Conservation (phyloP, 2,113 vertebrate genomes). For the Mesocricetus auratus region DNA sequence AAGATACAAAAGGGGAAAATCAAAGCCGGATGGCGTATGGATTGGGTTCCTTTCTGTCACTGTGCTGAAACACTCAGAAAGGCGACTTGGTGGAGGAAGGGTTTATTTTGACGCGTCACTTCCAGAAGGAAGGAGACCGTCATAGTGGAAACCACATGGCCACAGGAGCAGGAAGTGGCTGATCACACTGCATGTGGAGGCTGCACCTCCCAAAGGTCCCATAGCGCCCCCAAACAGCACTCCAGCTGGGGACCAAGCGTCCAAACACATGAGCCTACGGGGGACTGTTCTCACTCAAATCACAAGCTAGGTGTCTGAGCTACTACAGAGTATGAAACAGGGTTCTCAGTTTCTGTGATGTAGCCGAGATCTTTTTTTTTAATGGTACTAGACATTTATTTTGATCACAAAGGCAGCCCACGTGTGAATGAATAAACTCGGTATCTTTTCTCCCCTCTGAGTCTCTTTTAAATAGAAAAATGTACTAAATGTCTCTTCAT, state of each 20-base stretch:
- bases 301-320: background rate
- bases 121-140: background rate
- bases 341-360: background rate
- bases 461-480: constrained; percentile 65
- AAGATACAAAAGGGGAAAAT: background rate
- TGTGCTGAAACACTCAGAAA: background rate
- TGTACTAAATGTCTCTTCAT: constrained; percentile 70
- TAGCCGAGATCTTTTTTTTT: constrained; percentile 39
- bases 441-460: constrained; percentile 64
- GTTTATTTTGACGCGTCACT: background rate
- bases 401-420: constrained; percentile 75
- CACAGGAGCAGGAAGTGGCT: background rate
- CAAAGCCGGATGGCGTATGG: too few species aligned
- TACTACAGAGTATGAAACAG: background rate
- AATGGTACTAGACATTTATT: constrained; percentile 73
- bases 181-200: too few species aligned
- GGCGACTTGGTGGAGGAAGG: background rate
- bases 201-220: background rate
- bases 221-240: background rate
- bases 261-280: background rate
- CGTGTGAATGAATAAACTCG: constrained; percentile 84
- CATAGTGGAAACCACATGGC: background rate
- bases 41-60: background rate
- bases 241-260: background rate
- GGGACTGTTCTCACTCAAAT: background rate